phyloP scores from a whole-genome alignment of 2,888 invertebrate genomes.

The Sinodicranocentrus sp. region DNA sequence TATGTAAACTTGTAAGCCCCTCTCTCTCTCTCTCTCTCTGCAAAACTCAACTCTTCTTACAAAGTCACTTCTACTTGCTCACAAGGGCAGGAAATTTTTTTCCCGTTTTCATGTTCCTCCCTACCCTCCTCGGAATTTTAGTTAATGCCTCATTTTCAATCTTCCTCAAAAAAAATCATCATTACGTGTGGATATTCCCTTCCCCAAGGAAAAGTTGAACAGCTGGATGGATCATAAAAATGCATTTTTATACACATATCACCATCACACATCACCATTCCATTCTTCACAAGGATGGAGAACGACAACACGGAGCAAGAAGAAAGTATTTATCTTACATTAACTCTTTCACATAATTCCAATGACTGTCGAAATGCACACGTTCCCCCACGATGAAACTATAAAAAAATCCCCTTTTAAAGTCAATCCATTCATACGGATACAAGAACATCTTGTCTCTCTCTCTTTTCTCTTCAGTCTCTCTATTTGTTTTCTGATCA shows the following conservation, averaged over 20 bases:
- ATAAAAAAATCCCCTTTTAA: slow-evolving; percentile 15
- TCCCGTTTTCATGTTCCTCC: not conserved
- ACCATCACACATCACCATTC: slow-evolving; percentile 2
- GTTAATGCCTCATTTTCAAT: slow-evolving; percentile 12
- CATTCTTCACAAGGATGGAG: too few species aligned
- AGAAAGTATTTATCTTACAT: not conserved
- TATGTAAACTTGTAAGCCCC: slow-evolving; percentile 9
- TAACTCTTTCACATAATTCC: not conserved
- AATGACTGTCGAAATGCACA: not conserved
- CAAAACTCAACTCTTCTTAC: too few species aligned
- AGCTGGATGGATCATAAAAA: slow-evolving; percentile 62
- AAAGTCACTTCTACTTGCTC: too few species aligned
- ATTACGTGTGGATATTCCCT: not conserved
- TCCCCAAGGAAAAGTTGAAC: slow-evolving; percentile 23
- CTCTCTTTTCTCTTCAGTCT: not conserved
- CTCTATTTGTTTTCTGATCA: slow-evolving; percentile 62
- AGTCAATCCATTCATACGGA: slow-evolving; percentile 21
- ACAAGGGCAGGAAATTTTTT: too few species aligned
- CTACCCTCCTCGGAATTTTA: not conserved
- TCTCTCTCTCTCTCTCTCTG: too few species aligned
- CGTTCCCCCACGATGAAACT: not conserved
- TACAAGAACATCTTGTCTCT: not conserved
- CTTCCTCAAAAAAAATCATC: not conserved
- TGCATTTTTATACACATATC: slow-evolving; percentile 25
- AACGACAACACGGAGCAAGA: too few species aligned